Conservation (phyloP, 2,888 invertebrate species). For the Willowsia nigromaculata region DNA sequence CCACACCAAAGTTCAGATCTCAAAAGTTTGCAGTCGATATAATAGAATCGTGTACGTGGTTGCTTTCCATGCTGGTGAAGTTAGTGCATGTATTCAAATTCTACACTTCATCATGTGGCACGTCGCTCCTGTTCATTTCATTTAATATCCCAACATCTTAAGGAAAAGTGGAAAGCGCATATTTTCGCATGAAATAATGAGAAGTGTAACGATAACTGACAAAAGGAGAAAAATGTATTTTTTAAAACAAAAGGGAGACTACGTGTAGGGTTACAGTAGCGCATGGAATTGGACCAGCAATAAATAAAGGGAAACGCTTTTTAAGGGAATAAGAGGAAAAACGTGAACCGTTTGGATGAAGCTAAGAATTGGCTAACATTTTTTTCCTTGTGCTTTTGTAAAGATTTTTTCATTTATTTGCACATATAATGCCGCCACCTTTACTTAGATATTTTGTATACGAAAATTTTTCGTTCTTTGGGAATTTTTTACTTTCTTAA, state of each 20-base stretch:
- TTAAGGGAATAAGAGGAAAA: not conserved
- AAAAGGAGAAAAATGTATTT: not conserved
- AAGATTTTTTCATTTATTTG: no score
- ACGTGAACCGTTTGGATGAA: no score
- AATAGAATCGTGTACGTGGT: not conserved
- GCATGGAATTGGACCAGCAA: not conserved
- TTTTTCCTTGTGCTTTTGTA: no score
- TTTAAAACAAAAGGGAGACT: not conserved
- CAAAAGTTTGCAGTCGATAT: not conserved
- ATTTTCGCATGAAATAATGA: conserved; percentile 44
- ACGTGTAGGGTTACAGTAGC: not conserved
- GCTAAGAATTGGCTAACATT: no score
- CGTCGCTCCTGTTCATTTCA: not conserved
- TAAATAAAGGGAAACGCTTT: not conserved
- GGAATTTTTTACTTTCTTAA: no score
- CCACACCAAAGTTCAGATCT: not conserved
- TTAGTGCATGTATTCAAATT: not conserved
- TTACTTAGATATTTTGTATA: no score
- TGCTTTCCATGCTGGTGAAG: not conserved
- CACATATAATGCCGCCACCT: no score
- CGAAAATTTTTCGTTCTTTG: no score
- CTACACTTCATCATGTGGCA: not conserved
- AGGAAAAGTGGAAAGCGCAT: not conserved
- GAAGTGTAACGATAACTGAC: conserved; percentile 27
- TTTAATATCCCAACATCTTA: not conserved